Evolutionary conservation across 2,888 invertebrate species (phyloP).

Genomic region (Gryllus longicercus): DNA sequence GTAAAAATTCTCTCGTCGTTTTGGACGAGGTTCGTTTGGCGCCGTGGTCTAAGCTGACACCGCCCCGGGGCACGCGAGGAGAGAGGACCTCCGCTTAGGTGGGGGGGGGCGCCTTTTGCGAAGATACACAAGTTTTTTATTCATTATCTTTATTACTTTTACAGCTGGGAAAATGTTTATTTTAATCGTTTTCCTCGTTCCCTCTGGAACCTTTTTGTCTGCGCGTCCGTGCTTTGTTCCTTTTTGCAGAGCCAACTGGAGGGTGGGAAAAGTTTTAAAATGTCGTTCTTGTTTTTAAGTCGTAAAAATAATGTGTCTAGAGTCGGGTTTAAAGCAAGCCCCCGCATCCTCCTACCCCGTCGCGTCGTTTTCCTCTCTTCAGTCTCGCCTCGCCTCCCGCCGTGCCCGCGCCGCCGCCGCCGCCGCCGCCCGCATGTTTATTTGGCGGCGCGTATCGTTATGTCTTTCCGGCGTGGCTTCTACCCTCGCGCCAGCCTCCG

Average conservation of each 20-base stretch:
- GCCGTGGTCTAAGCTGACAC: neutral
- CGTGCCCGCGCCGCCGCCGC: neutral
- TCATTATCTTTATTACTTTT: slow-evolving; percentile 19
- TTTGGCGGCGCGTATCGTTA: neutral
- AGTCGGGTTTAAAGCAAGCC: slow-evolving; percentile 26
- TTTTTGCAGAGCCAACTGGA: neutral
- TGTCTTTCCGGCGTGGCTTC: no score
- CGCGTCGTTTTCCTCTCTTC: neutral
- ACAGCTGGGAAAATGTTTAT: slow-evolving; percentile 23
- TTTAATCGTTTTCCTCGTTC: slow-evolving; percentile 25
- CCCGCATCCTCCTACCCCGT: neutral
- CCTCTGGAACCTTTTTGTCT: slow-evolving; percentile 18
- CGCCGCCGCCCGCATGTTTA: neutral
- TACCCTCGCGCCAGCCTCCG: no score
- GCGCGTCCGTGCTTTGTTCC: neutral
- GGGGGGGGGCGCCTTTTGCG: neutral
- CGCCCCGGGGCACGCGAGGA: neutral
- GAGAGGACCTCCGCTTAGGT: neutral
- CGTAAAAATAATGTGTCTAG: slow-evolving; percentile 31
- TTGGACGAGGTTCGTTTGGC: slow-evolving; percentile 5
- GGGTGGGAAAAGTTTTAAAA: slow-evolving; percentile 24
- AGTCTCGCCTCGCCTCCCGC: neutral
- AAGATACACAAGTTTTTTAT: slow-evolving; percentile 17
- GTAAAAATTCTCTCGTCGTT: slow-evolving; percentile 5
- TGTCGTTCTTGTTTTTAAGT: slow-evolving; percentile 27